Evolutionary conservation across 2,797 vertebrate genomes (phyloP), one percentile per base, ranked within the genome.

Genomic region (Eulemur albifrons): DNA sequence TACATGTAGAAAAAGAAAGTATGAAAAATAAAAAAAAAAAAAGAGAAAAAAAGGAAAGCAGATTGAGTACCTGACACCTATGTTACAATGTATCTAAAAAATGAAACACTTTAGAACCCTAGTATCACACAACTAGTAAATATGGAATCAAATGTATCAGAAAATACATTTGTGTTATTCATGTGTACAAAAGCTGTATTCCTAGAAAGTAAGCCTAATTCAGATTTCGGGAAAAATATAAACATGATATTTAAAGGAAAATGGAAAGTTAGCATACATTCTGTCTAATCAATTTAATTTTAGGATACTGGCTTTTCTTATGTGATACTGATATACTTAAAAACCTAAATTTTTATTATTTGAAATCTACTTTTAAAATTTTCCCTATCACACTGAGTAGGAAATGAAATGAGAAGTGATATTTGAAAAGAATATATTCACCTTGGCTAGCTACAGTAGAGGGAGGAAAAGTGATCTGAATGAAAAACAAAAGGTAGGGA

Each of bases 171-270:
- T 93, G 15, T 79, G 7, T 50, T 67, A 88, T 7, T 75, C 14
- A 50, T 32, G 10, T 30, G 32, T 87, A 43, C 18, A 86, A 89
- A 3, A 79, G 6, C 13, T 61, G 13, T 80, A 92, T 75, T 88
- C 15, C 54, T 88, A 93, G 27, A 83, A 96, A 32, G 48, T 17
- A 95, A 94, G 7, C 5, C 4, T 27, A 69, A 72, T 72, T 54
- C 38, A 84, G 17, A 72, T 61, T 94, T 76, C 67, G 15, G 5
- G 52, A 77, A 95, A 88, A 86, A 80, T 18, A 91, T 35, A 48
- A 94, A 90, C 45, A 75, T 3, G 7, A 1, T 32, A 82, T 77
- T 90, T 95, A 72, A 93, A 82, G 35, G 32, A 93, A 93, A 94
- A 88, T 73, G 30, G 25, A 70, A 38, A 94, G 72, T 76, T 52